Evolutionary conservation across 1,140 invertebrate genomes (phyloP).

Genomic region (Plodia interpunctella): DNA sequence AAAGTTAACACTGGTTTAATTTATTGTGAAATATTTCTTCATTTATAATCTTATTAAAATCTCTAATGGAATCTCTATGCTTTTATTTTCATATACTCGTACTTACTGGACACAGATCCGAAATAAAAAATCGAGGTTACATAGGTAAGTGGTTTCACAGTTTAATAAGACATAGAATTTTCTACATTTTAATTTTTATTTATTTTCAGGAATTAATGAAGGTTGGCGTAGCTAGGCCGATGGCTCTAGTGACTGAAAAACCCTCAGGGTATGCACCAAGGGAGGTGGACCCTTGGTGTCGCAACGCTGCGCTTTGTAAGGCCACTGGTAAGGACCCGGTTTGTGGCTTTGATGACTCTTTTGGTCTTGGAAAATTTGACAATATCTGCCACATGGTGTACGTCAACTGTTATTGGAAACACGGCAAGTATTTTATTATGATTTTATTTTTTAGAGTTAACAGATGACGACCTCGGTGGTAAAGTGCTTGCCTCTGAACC

Average conservation of each 20-base stretch:
- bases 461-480: too few species aligned
- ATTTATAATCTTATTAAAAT: too few species aligned
- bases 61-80: too few species aligned
- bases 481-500: too few species aligned
- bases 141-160: not conserved
- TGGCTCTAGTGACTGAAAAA: not conserved
- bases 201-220: not conserved
- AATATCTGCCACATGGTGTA: conserved; percentile 54
- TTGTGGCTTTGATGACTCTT: conserved; percentile 54
- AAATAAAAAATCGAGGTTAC: too few species aligned
- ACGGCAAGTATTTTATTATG: conserved; percentile 37
- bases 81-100: too few species aligned
- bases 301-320: conserved; percentile 38
- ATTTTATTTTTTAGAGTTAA: too few species aligned
- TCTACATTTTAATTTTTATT: conserved; percentile 1
- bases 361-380: conserved; percentile 53
- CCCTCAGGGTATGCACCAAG: conserved; percentile 17
- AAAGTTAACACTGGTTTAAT: too few species aligned
- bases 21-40: too few species aligned
- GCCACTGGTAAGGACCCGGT: conserved; percentile 21
- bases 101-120: too few species aligned
- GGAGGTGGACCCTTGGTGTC: conserved; percentile 37
- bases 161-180: not conserved
- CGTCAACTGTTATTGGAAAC: conserved; percentile 61
- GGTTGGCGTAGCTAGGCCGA: not conserved